A percentile compares a stretch with the other conserved stretches of the same genome.
Evolutionary conservation across 2,888 invertebrate species (phyloP).

Genomic region (Rapana venosa): DNA sequence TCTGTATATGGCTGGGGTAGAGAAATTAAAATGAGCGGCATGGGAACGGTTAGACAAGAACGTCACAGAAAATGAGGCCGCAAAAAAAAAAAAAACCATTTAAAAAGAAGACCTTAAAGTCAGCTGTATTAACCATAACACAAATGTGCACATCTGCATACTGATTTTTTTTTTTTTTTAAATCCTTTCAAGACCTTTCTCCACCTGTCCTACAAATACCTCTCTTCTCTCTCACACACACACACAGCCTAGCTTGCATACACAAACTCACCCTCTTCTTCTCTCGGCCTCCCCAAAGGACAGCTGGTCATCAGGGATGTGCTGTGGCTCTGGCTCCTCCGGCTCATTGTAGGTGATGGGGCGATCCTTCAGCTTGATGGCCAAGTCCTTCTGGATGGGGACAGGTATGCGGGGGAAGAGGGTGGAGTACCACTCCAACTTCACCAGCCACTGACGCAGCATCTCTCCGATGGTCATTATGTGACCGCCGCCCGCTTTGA

Average conservation of each 20-base stretch:
- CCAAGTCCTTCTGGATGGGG: conserved; percentile 88
- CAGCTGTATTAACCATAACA: too few relatives aligned
- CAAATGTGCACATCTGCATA: too few relatives aligned
- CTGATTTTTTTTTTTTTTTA: too few relatives aligned
- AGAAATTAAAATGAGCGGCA: too few relatives aligned
- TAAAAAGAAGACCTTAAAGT: too few relatives aligned
- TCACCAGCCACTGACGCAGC: conserved; percentile 93
- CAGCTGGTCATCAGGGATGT: conserved; percentile 68
- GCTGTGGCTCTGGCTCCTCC: conserved; percentile 48
- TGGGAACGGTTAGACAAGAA: too few relatives aligned
- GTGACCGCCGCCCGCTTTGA: conserved; percentile 98
- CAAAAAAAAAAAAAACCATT: too few relatives aligned
- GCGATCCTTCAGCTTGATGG: conserved; percentile 82
- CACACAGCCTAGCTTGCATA: neutral
- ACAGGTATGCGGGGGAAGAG: conserved; percentile 99
- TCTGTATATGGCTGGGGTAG: too few relatives aligned
- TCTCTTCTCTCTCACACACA: neutral
- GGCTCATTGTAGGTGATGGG: conserved; percentile 42
- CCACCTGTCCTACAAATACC: too few relatives aligned
- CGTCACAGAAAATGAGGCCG: too few relatives aligned
- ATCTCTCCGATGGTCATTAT: conserved; percentile 94
- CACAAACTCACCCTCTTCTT: conserved; percentile 49
- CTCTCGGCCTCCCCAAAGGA: conserved; percentile 72
- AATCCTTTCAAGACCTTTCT: too few relatives aligned
- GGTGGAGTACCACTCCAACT: conserved; percentile 99